phyloP scores from a whole-genome alignment of 1,140 invertebrate species.

The Eueides isabella region DNA sequence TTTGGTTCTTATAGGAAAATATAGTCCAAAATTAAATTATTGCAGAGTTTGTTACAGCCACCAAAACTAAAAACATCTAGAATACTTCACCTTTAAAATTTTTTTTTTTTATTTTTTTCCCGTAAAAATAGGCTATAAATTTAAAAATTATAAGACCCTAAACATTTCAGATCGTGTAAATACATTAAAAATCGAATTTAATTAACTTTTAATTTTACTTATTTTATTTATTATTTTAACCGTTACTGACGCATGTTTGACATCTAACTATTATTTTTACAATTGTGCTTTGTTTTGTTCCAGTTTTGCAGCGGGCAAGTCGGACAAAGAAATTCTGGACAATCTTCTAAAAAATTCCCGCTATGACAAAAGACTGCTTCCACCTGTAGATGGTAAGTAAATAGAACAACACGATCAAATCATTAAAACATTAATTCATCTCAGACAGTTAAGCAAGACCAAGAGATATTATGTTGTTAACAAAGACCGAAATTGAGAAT shows the following conservation, averaged over 20 bases:
- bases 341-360: constrained; percentile 89
- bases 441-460: neutral
- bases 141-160: too few relatives aligned
- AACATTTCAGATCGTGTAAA: too few relatives aligned
- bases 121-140: too few relatives aligned
- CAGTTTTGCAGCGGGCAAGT: constrained; percentile 92
- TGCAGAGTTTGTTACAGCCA: too few relatives aligned
- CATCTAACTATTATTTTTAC: neutral
- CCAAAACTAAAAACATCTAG: too few relatives aligned
- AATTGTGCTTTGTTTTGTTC: constrained; percentile 23
- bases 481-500: neutral
- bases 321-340: constrained; percentile 94
- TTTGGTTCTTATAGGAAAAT: too few relatives aligned
- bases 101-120: too few relatives aligned
- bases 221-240: neutral
- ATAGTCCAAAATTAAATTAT: too few relatives aligned
- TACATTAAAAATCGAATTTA: too few relatives aligned
- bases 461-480: neutral
- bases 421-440: neutral
- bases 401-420: constrained; percentile 17
- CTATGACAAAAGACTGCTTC: constrained; percentile 93
- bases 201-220: neutral
- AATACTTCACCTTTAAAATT: too few relatives aligned
- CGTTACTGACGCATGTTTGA: neutral
- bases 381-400: constrained; percentile 90